Conservation (phyloP, 2,113 vertebrate genomes). For the Chlamydotis undulata region DNA sequence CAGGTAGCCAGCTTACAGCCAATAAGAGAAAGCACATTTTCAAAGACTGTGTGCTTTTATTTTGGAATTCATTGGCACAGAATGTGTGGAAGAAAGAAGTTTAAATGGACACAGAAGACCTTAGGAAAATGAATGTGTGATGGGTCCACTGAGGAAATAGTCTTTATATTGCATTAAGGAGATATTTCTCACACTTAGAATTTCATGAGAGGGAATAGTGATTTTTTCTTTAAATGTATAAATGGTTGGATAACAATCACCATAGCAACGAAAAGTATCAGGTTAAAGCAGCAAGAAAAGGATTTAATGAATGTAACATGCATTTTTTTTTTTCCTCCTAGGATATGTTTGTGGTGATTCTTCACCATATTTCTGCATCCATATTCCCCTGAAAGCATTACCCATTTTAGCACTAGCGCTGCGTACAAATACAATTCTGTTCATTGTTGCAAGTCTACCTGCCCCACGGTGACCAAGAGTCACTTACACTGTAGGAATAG, state of each 20-base stretch:
- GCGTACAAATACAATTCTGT: background rate
- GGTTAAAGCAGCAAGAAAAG: constrained; percentile 8
- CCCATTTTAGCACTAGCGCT: background rate
- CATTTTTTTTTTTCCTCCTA: background rate
- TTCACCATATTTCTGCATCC: background rate
- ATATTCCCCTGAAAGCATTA: background rate
- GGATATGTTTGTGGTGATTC: background rate
- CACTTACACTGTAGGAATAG: background rate
- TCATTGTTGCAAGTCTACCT: background rate
- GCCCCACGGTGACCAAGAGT: background rate
- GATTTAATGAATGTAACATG: background rate
- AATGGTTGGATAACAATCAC: constrained; percentile 47
- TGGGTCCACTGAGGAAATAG: constrained; percentile 30
- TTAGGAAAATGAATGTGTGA: constrained; percentile 39
- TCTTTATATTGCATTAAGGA: constrained; percentile 31
- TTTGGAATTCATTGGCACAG: constrained; percentile 14
- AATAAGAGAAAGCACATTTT: background rate
- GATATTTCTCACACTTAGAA: constrained; percentile 23
- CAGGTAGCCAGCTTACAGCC: background rate
- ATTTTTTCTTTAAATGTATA: constrained; percentile 47
- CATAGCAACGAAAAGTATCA: constrained; percentile 31
- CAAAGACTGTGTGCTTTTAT: background rate
- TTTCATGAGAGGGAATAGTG: constrained; percentile 37
- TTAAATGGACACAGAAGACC: constrained; percentile 32
- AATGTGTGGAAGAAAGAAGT: background rate